A percentile compares a stretch with the other conserved stretches of the same genome.
Conservation (phyloP, 2,113 vertebrate species). For the Thymallus thymallus region DNA sequence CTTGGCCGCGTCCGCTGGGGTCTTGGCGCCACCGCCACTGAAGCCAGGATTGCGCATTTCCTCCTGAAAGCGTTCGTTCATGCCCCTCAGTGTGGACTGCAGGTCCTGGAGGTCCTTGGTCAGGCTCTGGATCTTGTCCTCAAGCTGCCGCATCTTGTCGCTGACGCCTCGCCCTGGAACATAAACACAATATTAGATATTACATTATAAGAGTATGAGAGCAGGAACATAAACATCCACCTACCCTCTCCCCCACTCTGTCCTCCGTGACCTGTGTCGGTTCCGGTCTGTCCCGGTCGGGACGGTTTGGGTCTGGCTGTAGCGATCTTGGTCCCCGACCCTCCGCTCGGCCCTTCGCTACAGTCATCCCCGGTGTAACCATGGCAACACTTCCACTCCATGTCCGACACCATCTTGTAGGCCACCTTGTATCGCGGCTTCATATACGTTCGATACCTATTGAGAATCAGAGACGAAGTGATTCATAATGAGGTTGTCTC, state of each 20-base stretch:
- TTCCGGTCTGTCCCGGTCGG: constrained; percentile 75
- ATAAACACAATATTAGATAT: not conserved
- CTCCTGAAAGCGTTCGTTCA: constrained; percentile 71
- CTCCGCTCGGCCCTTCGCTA: constrained; percentile 59
- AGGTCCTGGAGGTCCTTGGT: constrained; percentile 82
- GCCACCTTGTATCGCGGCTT: constrained; percentile 88
- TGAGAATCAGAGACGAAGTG: not conserved
- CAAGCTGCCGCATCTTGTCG: constrained; percentile 81
- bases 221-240: not conserved
- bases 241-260: constrained; percentile 76
- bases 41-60: constrained; percentile 60
- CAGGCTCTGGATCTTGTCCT: constrained; percentile 84
- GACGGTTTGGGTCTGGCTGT: constrained; percentile 65
- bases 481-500: not conserved
- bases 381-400: constrained; percentile 95
- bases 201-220: not conserved
- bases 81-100: constrained; percentile 71
- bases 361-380: constrained; percentile 89
- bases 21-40: constrained; percentile 58
- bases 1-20: constrained; percentile 80
- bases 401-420: constrained; percentile 87
- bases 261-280: constrained; percentile 67
- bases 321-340: constrained; percentile 59
- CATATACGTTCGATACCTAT: constrained; percentile 88
- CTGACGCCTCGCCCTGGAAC: constrained; percentile 70